These are phyloP conservation scores for Salpingus planirostris DNA, from an alignment of 2,888 invertebrate genomes.

Conservation along the genomic window DNA sequence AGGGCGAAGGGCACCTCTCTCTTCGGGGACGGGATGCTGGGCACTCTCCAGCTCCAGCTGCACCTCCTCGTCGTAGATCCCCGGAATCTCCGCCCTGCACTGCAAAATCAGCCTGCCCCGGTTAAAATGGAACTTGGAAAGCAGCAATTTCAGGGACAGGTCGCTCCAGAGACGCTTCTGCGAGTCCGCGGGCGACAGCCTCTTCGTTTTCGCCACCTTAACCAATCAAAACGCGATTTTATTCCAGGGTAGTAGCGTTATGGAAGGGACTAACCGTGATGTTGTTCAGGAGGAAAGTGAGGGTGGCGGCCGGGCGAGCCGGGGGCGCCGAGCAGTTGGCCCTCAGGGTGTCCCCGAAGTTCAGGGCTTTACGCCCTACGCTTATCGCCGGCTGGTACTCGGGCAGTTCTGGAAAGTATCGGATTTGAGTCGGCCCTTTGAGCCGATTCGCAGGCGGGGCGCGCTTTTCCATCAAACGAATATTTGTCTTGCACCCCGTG, in stretches of 20 bases:
- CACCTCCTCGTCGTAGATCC: constrained; percentile 59
- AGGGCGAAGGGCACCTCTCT: no score
- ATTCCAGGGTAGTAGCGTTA: no score
- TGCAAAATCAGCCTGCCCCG: constrained; percentile 59
- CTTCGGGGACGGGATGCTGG: constrained; percentile 69
- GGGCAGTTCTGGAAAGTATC: constrained; percentile 64
- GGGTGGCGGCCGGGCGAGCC: constrained; percentile 63
- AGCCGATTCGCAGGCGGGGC: no score
- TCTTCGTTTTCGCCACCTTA: no score
- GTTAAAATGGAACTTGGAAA: constrained; percentile 50
- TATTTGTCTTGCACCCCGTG: no score
- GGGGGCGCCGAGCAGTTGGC: constrained; percentile 76
- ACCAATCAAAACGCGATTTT: no score
- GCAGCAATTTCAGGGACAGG: constrained; percentile 49
- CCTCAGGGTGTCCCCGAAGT: constrained; percentile 61
- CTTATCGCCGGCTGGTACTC: constrained; percentile 56
- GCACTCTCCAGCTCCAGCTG: constrained; percentile 62
- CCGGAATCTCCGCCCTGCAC: constrained; percentile 61
- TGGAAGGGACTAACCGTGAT: constrained; percentile 69
- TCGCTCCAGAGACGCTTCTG: constrained; percentile 50
- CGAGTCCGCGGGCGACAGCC: constrained; percentile 41
- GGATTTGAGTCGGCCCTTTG: no score
- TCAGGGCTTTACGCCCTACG: constrained; percentile 66
- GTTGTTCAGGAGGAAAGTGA: constrained; percentile 71
- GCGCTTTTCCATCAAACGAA: no score